phyloP scores from a whole-genome alignment of 1,140 invertebrate genomes.

The Lerema accius region DNA sequence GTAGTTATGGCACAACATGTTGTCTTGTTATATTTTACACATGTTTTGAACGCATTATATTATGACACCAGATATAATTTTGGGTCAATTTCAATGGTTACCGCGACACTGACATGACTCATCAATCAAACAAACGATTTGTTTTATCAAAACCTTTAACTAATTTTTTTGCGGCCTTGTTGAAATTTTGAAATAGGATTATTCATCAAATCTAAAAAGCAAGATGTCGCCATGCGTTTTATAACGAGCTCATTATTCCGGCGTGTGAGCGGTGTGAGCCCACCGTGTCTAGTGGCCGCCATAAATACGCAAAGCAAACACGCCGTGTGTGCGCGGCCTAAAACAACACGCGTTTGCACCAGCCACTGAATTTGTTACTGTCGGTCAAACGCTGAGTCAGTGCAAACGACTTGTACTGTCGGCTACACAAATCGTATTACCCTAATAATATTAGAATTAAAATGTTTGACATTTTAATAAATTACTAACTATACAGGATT shows the following conservation, averaged over 20 bases:
- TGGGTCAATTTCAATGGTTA: too few relatives aligned
- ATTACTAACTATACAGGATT: too few relatives aligned
- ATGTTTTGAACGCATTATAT: too few relatives aligned
- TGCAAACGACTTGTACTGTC: conserved; percentile 43
- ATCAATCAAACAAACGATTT: too few relatives aligned
- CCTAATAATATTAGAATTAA: too few relatives aligned
- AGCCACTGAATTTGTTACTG: conserved; percentile 73
- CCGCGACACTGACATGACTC: too few relatives aligned
- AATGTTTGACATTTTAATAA: too few relatives aligned
- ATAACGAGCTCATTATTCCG: conserved; percentile 80
- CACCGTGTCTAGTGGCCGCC: conserved; percentile 49
- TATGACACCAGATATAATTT: too few relatives aligned
- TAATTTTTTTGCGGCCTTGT: too few relatives aligned
- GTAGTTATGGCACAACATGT: too few relatives aligned
- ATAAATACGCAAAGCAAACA: conserved; percentile 78
- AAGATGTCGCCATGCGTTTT: conserved; percentile 58
- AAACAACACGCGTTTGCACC: conserved; percentile 80
- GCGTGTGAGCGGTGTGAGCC: conserved; percentile 64
- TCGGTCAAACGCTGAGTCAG: conserved; percentile 76
- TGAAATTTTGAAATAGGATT: background rate
- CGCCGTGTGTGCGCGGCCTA: conserved; percentile 74
- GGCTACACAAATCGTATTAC: conserved; percentile 33
- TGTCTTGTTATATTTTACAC: too few relatives aligned
- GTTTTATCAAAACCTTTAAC: background rate
- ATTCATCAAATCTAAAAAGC: conserved; percentile 22